Evolutionary conservation across 1,140 invertebrate genomes (phyloP).

Genomic region (Papilio aristodemus): DNA sequence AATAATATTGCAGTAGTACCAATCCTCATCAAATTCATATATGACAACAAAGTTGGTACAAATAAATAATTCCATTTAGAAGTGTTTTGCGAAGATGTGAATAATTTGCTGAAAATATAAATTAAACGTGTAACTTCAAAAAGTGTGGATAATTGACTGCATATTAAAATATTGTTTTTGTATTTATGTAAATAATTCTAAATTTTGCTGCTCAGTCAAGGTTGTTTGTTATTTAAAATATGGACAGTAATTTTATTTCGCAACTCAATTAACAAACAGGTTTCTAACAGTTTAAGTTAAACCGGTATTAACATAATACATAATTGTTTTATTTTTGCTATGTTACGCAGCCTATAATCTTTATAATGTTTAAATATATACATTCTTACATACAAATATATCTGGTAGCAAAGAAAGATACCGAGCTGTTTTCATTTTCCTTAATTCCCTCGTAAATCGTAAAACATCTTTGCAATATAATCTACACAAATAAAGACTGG

Average conservation of each 20-base stretch:
- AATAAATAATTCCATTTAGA: no score
- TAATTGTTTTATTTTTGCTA: not conserved
- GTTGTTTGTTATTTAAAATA: slow-evolving; percentile 1
- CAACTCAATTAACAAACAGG: slow-evolving; percentile 12
- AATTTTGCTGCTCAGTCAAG: slow-evolving; percentile 3
- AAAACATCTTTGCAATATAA: not conserved
- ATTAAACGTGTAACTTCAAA: no score
- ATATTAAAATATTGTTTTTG: not conserved
- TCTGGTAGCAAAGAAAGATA: not conserved
- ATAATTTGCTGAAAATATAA: no score
- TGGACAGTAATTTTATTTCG: slow-evolving; percentile 10
- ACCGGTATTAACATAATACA: not conserved
- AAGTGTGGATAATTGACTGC: not conserved
- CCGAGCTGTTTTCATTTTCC: slow-evolving; percentile 1
- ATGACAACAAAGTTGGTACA: no score
- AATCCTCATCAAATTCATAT: no score
- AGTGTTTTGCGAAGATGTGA: no score
- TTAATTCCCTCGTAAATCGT: not conserved
- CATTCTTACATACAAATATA: no score
- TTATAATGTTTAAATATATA: no score
- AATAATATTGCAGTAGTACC: no score
- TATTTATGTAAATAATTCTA: slow-evolving; percentile 5
- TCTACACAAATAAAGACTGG: not conserved
- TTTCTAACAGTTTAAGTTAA: slow-evolving; percentile 9
- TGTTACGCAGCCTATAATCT: not conserved